Base-by-base conservation (phyloP, 2,888 invertebrate species). In the Neoitamus cyanurus region DNA sequence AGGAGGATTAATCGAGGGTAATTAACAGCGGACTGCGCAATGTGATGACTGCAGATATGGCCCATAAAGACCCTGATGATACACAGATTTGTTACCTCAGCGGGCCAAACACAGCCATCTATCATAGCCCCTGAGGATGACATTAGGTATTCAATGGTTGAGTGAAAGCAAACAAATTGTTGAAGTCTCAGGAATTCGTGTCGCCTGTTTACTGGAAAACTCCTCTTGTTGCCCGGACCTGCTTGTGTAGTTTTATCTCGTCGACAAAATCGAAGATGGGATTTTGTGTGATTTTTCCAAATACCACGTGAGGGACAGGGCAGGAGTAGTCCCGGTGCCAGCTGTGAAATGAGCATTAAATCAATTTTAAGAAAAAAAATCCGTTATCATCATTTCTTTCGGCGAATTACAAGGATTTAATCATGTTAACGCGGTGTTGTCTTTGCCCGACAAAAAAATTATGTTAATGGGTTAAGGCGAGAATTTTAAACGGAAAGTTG, bases 141-240 rank as follows among this genome's bases (percentile, higher is more conserved):
- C 78, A 58, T 48, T 78, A 48, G 34, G 78, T 58, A 58, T 78
- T 78, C 78, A 78, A n/a, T 78, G 31, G 78, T 31, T 48, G 46
- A 20, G 34, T 25, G 34, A 30, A 30, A 70, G 34, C 30, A 70
- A 58, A 70, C 70, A 70, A 70, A 70, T 70, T 70, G 70, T 15
- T 58, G 58, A 58, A 20, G 25, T 7, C 20, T 58, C 58, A 58
- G 20, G 58, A 58, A 58, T 58, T 58, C 58, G 15, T 58, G 58
- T 58, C 25, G 25, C 25, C 58, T 7, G 25, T 6, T 58, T 58
- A 20, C 9, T 15, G 20, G 15, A 25, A 48, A 58, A 58, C 42
- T 13, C 13, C 4, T 13, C 42, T n/a, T 42, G n/a, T 42, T n/a
- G n/a, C n/a, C n/a, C n/a, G 20, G 37, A 37, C 25, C 58, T 25